Conservation (phyloP, 2,113 vertebrate species). For the Ophiodon elongatus region DNA sequence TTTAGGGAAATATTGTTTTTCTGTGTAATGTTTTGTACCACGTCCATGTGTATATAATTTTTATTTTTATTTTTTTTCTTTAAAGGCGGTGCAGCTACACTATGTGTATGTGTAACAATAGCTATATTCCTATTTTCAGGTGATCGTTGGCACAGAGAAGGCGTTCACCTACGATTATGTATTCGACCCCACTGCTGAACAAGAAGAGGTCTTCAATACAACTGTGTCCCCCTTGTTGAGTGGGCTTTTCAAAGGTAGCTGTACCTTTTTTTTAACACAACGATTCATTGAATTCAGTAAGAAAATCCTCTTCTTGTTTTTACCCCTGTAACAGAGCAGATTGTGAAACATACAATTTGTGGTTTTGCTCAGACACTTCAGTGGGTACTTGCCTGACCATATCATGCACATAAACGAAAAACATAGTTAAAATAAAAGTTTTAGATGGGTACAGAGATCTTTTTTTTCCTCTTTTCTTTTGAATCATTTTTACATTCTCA, state of each 20-base stretch:
- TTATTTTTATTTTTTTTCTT: background rate
- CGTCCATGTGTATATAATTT: background rate
- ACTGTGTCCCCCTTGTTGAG: slow-evolving; percentile 88
- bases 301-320: background rate
- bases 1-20: background rate
- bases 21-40: background rate
- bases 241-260: slow-evolving; percentile 94
- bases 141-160: slow-evolving; percentile 92
- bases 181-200: slow-evolving; percentile 92
- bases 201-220: slow-evolving; percentile 93
- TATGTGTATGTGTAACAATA: background rate
- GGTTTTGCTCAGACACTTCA: background rate
- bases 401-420: background rate
- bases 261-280: background rate
- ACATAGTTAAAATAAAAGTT: background rate
- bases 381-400: background rate
- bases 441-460: background rate
- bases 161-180: slow-evolving; percentile 95
- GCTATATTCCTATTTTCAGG: slow-evolving; percentile 76
- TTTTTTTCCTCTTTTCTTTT: background rate
- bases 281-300: background rate
- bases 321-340: background rate
- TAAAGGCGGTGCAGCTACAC: background rate
- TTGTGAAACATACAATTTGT: background rate
- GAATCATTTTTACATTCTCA: background rate